phyloP scores from a whole-genome alignment of 1,140 invertebrate genomes.

The Paraescarpia echinospica region DNA sequence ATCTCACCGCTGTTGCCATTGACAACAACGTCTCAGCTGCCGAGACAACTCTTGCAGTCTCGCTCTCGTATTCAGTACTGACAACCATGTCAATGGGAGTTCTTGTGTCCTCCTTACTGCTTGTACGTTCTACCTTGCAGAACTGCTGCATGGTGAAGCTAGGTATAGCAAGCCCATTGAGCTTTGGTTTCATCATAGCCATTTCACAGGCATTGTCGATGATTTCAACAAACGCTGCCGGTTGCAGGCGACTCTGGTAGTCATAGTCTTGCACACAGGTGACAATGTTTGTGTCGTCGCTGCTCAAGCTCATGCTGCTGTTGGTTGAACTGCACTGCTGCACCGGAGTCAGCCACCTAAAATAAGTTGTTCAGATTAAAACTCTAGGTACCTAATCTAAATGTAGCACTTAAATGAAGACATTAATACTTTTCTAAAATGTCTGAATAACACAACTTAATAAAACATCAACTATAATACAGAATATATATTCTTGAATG shows the following conservation, averaged over 20 bases:
- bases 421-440: too few relatives aligned
- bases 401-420: too few relatives aligned
- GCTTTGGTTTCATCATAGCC: neutral
- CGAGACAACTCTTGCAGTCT: neutral
- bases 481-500: too few relatives aligned
- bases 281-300: neutral
- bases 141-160: neutral
- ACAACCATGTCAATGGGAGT: neutral
- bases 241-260: neutral
- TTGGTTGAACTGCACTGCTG: neutral
- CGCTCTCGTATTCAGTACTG: neutral
- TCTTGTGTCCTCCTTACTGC: neutral
- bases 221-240: neutral
- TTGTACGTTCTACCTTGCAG: neutral
- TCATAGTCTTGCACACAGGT: neutral
- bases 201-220: neutral
- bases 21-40: neutral
- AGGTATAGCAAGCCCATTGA: neutral
- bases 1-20: neutral
- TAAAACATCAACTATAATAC: too few relatives aligned
- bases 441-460: too few relatives aligned
- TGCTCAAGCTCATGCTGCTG: neutral
- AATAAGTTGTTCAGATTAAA: neutral
- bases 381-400: too few relatives aligned
- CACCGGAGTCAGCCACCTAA: neutral